Evolutionary conservation across 2,797 vertebrate species (phyloP).

Genomic region (Cetoscarus ocellatus): DNA sequence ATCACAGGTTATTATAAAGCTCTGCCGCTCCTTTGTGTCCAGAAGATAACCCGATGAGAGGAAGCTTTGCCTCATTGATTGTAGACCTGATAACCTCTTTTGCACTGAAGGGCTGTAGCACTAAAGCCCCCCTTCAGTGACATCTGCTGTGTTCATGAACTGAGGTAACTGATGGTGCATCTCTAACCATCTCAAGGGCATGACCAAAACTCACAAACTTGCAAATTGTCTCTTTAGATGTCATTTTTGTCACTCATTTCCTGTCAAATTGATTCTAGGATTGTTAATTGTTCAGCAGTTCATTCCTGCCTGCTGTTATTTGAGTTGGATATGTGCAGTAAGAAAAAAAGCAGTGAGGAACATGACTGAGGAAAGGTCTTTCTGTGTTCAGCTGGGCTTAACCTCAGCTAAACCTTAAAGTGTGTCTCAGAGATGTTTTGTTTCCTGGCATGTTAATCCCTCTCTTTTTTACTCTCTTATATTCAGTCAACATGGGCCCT

Average conservation of each 20-base stretch:
- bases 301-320: constrained; percentile 42
- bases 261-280: not conserved
- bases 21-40: constrained; percentile 15
- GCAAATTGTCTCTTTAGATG: not conserved
- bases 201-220: not conserved
- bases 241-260: not conserved
- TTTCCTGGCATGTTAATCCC: constrained; percentile 74
- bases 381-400: constrained; percentile 63
- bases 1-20: not conserved
- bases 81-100: constrained; percentile 30
- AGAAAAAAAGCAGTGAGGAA: constrained; percentile 16
- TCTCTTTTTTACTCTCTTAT: constrained; percentile 49
- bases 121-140: not conserved
- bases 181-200: not conserved
- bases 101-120: constrained; percentile 26
- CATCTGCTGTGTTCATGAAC: constrained; percentile 26
- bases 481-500: constrained; percentile 46
- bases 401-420: constrained; percentile 62
- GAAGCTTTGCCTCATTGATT: constrained; percentile 38
- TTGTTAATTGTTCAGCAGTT: not conserved
- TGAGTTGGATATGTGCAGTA: constrained; percentile 38
- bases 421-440: constrained; percentile 77
- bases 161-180: not conserved
- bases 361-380: constrained; percentile 45
- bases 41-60: constrained; percentile 10